phyloP scores from a whole-genome alignment of 2,888 invertebrate species.

The Chaetogeoica ovagalla region DNA sequence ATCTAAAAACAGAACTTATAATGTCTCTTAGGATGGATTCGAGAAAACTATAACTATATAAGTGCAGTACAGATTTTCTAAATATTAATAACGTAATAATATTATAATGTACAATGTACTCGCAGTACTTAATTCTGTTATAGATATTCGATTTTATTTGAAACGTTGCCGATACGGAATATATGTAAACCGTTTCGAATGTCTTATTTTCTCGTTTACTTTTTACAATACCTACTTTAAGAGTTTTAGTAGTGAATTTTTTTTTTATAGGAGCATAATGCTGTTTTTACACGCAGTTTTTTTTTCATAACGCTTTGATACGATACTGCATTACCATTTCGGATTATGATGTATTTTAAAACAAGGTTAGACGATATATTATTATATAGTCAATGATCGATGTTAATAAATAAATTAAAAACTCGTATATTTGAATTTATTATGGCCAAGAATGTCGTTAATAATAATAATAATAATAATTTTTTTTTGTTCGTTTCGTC shows the following conservation, averaged over 20 bases:
- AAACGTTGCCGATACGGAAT: neutral
- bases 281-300: neutral
- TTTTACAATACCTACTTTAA: neutral
- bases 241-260: no score
- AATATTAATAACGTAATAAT: neutral
- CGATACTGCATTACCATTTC: neutral
- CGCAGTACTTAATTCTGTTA: neutral
- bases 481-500: neutral
- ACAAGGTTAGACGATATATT: neutral
- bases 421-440: neutral
- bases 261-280: neutral
- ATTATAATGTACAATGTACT: neutral
- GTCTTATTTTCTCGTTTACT: neutral
- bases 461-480: no score
- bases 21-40: neutral
- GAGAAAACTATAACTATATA: neutral
- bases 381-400: neutral
- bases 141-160: neutral
- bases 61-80: conserved; percentile 1
- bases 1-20: neutral
- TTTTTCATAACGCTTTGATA: neutral
- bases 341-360: neutral
- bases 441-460: neutral
- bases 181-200: neutral
- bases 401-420: neutral